Evolutionary conservation across 2,113 vertebrate species (phyloP).

Genomic region (Lamprologus sp.): DNA sequence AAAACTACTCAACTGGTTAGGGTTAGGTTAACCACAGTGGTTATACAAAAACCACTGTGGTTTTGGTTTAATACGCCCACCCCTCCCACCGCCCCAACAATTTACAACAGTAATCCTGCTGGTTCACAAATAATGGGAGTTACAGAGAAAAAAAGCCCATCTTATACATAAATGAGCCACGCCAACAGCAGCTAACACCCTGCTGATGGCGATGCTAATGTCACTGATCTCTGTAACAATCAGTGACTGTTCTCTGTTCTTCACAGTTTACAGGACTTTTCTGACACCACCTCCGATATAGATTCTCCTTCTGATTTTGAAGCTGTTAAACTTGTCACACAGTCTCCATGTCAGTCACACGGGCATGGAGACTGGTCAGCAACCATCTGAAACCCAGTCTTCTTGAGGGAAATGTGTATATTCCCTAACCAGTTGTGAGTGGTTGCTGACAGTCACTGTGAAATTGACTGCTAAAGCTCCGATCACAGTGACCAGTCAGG

Average conservation of each 20-base stretch:
- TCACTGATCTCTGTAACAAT: background rate
- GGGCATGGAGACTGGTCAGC: background rate
- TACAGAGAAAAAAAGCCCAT: background rate
- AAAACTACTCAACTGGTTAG: background rate
- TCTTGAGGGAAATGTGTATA: background rate
- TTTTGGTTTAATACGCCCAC: background rate
- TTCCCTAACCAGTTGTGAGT: background rate
- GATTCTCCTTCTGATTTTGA: background rate
- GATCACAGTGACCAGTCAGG: background rate
- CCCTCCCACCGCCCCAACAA: background rate
- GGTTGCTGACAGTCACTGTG: background rate
- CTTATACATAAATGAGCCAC: background rate
- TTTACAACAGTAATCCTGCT: background rate
- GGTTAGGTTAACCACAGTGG: background rate
- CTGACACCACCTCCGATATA: background rate
- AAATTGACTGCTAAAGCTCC: background rate
- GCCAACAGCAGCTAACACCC: background rate
- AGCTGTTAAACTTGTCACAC: background rate
- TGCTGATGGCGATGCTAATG: background rate
- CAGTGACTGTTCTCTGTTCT: background rate
- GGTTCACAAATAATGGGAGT: background rate
- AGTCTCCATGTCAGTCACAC: background rate
- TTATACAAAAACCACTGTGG: background rate
- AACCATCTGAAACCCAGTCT: fast-evolving
- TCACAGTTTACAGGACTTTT: background rate